These are phyloP conservation scores for Geodia barretti DNA, from an alignment of 37 sponge, comb jelly and placozoan species.

Conservation along the genomic window DNA sequence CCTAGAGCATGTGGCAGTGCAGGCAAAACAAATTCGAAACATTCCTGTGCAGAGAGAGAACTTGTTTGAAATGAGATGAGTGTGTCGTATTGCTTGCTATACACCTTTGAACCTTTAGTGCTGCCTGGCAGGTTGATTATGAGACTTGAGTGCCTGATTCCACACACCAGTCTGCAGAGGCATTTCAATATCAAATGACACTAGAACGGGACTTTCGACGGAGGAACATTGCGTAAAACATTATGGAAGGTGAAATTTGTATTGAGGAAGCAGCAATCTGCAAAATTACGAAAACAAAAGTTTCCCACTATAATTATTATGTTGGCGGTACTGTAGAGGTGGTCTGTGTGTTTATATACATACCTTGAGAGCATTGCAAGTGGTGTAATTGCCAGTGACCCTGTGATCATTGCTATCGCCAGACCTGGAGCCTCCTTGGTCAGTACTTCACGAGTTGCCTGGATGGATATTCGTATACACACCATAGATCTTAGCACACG, in stretches of 20 bases:
- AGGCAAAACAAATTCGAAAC: constrained; percentile 72
- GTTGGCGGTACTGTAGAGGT: too few relatives aligned
- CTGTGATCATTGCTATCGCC: constrained; percentile 72
- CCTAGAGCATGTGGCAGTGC: constrained; percentile 89
- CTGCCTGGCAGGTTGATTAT: constrained; percentile 96
- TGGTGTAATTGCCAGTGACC: constrained; percentile 86
- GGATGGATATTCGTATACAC: not conserved
- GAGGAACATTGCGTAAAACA: too few relatives aligned
- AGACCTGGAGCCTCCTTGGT: constrained; percentile 91
- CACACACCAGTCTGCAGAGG: constrained; percentile 80
- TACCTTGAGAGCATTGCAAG: constrained; percentile 96
- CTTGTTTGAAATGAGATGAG: not conserved
- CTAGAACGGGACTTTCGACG: too few relatives aligned
- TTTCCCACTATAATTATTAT: not conserved
- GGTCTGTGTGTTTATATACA: too few relatives aligned
- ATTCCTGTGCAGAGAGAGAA: constrained; percentile 53
- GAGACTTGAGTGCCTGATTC: constrained; percentile 73
- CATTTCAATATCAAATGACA: too few relatives aligned
- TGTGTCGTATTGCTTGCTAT: not conserved
- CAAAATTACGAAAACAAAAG: not conserved
- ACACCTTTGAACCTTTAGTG: constrained; percentile 82
- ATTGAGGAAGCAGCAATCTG: too few relatives aligned
- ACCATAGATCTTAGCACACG: not conserved
- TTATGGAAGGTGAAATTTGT: too few relatives aligned
- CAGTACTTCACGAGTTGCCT: constrained; percentile 83